Base-by-base conservation (phyloP, 2,888 invertebrate genomes). In the Trichacis sp. region DNA sequence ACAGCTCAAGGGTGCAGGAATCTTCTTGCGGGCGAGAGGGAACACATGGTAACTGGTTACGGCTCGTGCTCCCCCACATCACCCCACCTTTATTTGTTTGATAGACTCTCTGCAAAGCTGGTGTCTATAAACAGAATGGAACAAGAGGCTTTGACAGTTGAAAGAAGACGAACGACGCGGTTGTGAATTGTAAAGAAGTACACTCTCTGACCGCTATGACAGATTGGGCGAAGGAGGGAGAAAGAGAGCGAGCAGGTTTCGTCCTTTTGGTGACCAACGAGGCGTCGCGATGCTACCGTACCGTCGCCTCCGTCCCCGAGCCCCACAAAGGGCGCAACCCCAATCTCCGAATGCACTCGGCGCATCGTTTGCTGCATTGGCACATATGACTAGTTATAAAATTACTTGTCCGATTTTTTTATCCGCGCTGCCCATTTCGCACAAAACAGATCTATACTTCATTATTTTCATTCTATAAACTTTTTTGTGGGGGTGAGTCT, bases 41-140 rank as follows among this genome's bases (percentile, higher is more conserved):
- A 78, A 79, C 80, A 80, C 80, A 81, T 81, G 81, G 81, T 70
- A 62, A 62, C 73, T 76, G 79, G 81, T 81, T 79, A 81, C 78
- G 79, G 77, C 75, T 68, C 73, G 72, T 76, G 79, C 75, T 71
- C 71, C 68, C 48, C 72, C 68, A 5, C 33, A 33, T 69, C 68
- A 80, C 80, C 81, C 81, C 77, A 29, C 24, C 46, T 24, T 78
- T 81, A 77, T 81, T 81, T 81, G 80, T 75, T 80, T 80, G 79
- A 79, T 76, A 72, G 73, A 72, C 76, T 75, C 71, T 71, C 67
- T 67, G 74, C 71, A 68, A 73, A 71, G 72, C 66, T 57, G 73
- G 72, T 75, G 79, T 77, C 78, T 76, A 78, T 78, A 79, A 79
- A 79, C 77, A 79, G 73, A 73, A 66, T 61, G 66, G 72, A 68